Percentiles rank a stretch among this genome's conserved stretches.
Evolutionary conservation across 1,140 invertebrate species (phyloP).

Genomic region (Araneus ventricosus): DNA sequence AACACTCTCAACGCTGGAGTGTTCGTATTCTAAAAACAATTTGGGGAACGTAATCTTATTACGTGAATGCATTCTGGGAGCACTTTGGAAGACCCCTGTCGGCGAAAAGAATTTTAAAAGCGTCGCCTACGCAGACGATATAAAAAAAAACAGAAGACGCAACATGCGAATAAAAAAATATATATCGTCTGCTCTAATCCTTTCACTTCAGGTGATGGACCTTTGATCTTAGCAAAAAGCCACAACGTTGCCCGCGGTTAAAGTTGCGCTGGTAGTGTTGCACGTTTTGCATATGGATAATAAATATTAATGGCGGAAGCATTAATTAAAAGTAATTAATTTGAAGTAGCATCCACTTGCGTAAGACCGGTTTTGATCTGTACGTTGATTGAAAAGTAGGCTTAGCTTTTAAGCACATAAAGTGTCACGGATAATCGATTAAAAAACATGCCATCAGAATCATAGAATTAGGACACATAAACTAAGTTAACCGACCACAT

Average conservation of each 20-base stretch:
- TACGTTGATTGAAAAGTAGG: not conserved
- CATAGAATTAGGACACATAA: not conserved
- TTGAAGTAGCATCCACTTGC: not conserved
- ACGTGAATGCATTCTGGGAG: not conserved
- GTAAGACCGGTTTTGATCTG: not conserved
- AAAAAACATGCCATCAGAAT: not conserved
- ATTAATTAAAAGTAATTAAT: conserved; percentile 35
- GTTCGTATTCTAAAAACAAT: not conserved
- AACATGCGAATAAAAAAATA: not conserved
- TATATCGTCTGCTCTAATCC: not conserved
- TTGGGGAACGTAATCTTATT: conserved; percentile 1
- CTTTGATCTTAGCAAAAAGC: not conserved
- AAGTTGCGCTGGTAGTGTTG: not conserved
- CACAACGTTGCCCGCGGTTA: not conserved
- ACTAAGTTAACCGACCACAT: not conserved
- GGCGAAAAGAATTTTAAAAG: not conserved
- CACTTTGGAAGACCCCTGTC: not conserved
- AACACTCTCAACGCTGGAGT: not conserved
- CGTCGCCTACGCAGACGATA: not conserved
- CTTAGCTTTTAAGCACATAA: not conserved
- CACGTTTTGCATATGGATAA: not conserved
- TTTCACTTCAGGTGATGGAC: not conserved
- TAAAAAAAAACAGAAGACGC: not conserved
- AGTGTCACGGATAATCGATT: not conserved
- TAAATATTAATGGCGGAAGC: not conserved